phyloP scores from a whole-genome alignment of 2,113 vertebrate species.

The Oryzias celebensis region DNA sequence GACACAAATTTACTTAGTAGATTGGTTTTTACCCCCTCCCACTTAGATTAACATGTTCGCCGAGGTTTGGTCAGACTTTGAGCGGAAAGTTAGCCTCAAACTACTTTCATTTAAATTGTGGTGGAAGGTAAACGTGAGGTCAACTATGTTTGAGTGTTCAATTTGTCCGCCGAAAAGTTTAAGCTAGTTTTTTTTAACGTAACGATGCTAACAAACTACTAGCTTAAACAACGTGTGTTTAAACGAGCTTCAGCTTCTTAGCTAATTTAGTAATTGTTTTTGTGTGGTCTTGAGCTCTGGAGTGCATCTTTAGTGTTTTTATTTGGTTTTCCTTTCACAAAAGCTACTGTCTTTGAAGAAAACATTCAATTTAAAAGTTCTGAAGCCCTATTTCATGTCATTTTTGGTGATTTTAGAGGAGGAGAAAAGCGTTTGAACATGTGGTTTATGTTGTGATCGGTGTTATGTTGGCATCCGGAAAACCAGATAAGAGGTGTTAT shows the following conservation, averaged over 20 bases:
- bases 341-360: not conserved
- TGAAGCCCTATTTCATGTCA: no score
- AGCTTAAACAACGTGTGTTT: no score
- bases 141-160: no score
- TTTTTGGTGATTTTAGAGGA: no score
- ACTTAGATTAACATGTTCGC: conserved; percentile 29
- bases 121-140: conserved; percentile 47
- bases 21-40: not conserved
- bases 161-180: not conserved
- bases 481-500: conserved; percentile 32
- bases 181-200: no score
- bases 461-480: conserved; percentile 26
- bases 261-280: not conserved
- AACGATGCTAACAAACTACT: not conserved
- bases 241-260: no score
- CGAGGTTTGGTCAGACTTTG: conserved; percentile 50
- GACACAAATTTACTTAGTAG: conserved; percentile 8
- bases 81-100: conserved; percentile 23
- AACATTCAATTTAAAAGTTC: no score
- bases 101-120: conserved; percentile 31
- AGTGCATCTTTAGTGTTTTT: not conserved
- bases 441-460: conserved; percentile 39
- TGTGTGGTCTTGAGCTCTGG: not conserved
- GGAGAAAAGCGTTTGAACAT: not conserved
- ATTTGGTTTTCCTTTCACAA: not conserved